A percentile compares a stretch with the other conserved stretches of the same genome.
phyloP scores from a whole-genome alignment of 1,140 invertebrate species.

The Trinorchestia longiramus region DNA sequence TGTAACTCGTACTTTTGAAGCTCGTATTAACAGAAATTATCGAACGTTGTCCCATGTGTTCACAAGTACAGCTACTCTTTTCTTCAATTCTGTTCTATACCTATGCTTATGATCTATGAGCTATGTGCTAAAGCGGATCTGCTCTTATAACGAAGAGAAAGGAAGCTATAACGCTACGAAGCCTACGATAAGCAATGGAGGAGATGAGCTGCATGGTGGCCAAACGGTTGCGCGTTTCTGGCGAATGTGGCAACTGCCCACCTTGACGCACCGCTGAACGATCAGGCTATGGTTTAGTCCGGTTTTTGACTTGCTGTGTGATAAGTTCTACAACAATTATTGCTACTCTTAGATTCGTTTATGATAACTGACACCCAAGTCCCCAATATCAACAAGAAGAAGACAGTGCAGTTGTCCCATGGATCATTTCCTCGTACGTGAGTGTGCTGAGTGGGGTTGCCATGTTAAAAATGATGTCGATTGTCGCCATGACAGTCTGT shows the following conservation, averaged over 20 bases:
- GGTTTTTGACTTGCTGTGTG: background rate
- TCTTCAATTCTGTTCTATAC: background rate
- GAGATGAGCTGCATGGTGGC: background rate
- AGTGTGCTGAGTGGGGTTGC: background rate
- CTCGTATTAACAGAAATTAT: background rate
- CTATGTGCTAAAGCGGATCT: background rate
- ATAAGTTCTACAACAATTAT: background rate
- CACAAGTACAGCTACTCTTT: background rate
- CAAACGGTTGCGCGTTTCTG: conserved; percentile 24
- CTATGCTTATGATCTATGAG: background rate
- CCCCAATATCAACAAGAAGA: background rate
- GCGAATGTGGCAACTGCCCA: conserved; percentile 40
- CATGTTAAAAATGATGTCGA: conserved; percentile 51
- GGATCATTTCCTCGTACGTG: conserved; percentile 23
- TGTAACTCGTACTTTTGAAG: background rate
- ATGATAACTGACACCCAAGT: background rate
- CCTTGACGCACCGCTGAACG: background rate
- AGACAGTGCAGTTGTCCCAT: background rate
- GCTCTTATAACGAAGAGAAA: background rate
- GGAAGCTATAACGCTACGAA: conserved; percentile 41
- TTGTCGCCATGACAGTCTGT: conserved; percentile 8
- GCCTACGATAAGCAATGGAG: background rate
- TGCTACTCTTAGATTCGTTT: background rate
- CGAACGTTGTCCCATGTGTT: background rate
- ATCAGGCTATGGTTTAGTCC: conserved; percentile 15